Evolutionary conservation across 2,797 vertebrate species (phyloP), one percentile per base, ranked within the genome.

Genomic region (Malurus leucopterus): DNA sequence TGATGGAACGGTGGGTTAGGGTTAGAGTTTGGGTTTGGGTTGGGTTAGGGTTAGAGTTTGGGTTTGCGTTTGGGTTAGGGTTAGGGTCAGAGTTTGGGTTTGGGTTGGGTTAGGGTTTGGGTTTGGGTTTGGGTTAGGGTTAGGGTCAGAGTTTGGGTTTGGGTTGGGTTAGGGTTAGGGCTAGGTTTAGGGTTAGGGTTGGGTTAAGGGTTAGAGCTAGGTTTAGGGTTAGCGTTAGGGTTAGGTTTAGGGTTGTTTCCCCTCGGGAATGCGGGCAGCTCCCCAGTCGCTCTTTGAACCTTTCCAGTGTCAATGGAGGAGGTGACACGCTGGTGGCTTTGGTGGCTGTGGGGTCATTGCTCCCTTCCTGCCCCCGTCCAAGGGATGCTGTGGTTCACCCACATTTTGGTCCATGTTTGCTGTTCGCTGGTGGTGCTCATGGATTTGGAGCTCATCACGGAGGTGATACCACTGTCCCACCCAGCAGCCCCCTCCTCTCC

Each of bases 371-470:
- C 6, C 6, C 17, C 26, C 9, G 29, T 29, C 53, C 73, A 13
- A 32, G 44, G 21, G 17, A 1, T 8, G 46, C 50, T 4, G 30
- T 2, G 9, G 7, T 2, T 88, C 34, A 5, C 11, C 12, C 13
- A 0, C 5, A 0, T 15, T n/a, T 44, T 6, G 0, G 21, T 11
- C 18, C 0, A 0, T 2, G 17, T 13, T 63, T 27, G 27, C 54
- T 40, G 29, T 2, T 26, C 9, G 1, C 26, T 0, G 1, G 8
- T 7, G n/a, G 15, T 20, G 43, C 61, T n/a, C 1, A 0, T 61
- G 54, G 40, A 22, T 9, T 9, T 36, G 36, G 36, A 36, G 9
- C 9, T 36, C 36, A 36, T 36, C 36, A 36, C 4, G 36, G 36
- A 36, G 36, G 29, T 2, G 27, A 47, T 34, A 46, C 4, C 8